Evolutionary conservation across 2,113 vertebrate species (phyloP), one percentile per base, ranked within the genome.

Genomic region (Hemiscyllium ocellatum): DNA sequence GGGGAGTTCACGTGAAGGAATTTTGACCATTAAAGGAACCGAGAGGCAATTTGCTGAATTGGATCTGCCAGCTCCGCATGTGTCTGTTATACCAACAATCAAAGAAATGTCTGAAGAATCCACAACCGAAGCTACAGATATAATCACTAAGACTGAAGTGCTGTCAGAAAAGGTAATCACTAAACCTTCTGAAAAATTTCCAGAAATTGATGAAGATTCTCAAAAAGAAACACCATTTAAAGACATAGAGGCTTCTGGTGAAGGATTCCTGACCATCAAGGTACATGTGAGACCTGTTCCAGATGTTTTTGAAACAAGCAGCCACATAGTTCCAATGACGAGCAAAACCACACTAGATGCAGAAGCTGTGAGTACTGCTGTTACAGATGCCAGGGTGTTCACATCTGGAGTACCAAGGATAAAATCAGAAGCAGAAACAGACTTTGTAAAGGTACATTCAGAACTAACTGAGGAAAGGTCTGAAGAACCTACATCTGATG

Each of bases 1-100:
- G 5, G 95, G 95, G 20, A 66, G 83, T 78, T 96, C 94, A 42
- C 78, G 95, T 56, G 76, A 95, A 37, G 95, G n/a, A 70, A n/a
- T 19, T n/a, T 52, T 78, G 61, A 61, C 56, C 33, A 12, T 33
- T 22, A 87, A 56, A 52, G 24, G 24, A 78, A 3, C 80, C 1
- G 15, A 20, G 65, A 89, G 42, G 42, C 42, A 47, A 47, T 47
- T 47, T 47, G 42, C 42, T 47, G 42, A 47, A 47, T 47, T 47
- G 1, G 42, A 47, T 47, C 42, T 47, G 42, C 42, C 42, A 47
- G n/a, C 19, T 85, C 80, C 17, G 17, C 80, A 13, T 42, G 80
- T 4, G 4, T 42, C n/a, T 42, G 37, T 85, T 20, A 85, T 37
- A 19, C 37, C 37, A 4, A 1, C 80, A 42, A 42, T 85, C 47